These are phyloP conservation scores for Diachrysia chrysitis DNA, from an alignment of 2,888 invertebrate genomes.

Conservation along the genomic window DNA sequence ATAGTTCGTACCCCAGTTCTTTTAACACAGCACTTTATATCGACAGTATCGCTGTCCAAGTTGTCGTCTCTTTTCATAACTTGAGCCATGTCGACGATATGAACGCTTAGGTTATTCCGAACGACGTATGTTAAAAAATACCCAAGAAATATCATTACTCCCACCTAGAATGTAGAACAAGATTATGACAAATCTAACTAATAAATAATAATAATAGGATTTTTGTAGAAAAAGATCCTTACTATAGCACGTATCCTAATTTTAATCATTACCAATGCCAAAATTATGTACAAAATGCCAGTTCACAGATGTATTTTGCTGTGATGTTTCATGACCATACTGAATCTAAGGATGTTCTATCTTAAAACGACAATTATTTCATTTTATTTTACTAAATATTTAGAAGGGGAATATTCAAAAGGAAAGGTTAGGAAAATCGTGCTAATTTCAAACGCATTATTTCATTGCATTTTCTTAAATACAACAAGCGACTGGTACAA, in stretches of 20 bases:
- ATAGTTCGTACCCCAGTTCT: conserved; percentile 56
- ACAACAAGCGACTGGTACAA: neutral
- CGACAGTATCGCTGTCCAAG: neutral
- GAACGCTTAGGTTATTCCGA: conserved; percentile 83
- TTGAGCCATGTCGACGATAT: conserved; percentile 82
- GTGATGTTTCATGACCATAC: conserved; percentile 57
- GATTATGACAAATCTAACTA: neutral
- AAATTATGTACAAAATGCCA: conserved; percentile 44
- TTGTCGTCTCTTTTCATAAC: conserved; percentile 61
- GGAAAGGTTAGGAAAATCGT: too few species aligned
- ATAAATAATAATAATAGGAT: too few species aligned
- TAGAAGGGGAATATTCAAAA: too few species aligned
- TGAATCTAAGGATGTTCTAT: conserved; percentile 34
- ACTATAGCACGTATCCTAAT: conserved; percentile 81
- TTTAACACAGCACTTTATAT: conserved; percentile 1
- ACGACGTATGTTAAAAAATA: conserved; percentile 84
- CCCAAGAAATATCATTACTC: conserved; percentile 90
- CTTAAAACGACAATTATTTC: neutral
- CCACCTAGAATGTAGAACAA: conserved; percentile 66
- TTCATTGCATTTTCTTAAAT: too few species aligned
- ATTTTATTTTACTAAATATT: too few species aligned
- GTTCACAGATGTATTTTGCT: conserved; percentile 4
- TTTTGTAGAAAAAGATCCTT: conserved; percentile 56
- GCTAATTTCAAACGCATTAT: too few species aligned
- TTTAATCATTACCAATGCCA: conserved; percentile 71